Evolutionary conservation across 2,113 vertebrate genomes (phyloP), one percentile per base, ranked within the genome.

Genomic region (Hippocampus zosterae): DNA sequence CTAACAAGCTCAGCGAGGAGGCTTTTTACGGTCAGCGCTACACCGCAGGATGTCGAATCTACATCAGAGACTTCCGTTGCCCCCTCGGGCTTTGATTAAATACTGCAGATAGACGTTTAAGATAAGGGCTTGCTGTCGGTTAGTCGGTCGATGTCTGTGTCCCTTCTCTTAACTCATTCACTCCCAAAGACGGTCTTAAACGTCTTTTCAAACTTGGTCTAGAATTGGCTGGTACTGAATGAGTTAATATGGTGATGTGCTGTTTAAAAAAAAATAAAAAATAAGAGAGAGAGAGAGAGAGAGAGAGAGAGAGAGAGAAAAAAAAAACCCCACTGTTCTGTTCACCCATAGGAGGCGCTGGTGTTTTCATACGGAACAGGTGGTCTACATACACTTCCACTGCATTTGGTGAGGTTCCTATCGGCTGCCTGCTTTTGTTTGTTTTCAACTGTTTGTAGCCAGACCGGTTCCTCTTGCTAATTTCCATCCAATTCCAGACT

Each of bases 271-370:
- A 23, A 48, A 48, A 53, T 12, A 11, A 55, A n/a, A n/a, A n/a
- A n/a, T n/a, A n/a, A 55, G n/a, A 50, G 8, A 50, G 19, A 50
- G 18, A 50, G 19, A 33, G 8, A 18, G n/a, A 50, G 8, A 50
- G 19, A 50, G 18, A 50, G 19, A 55, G n/a, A 50, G 8, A 50
- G 19, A 50, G 18, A 50, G 19, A 33, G 8, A 18, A 3, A 8
- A 7, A 89, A 90, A 91, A 82, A 84, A n/a, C n/a, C n/a, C 76
- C 83, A 84, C 92, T 87, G 89, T 90, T 92, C 82, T 92, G 88
- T 92, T 89, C 90, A 92, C 91, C 89, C 84, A 81, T 92, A 93
- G 92, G 92, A 93, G 91, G 91, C 89, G 89, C 91, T 92, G 85
- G 88, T 91, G 89, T 91, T 91, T 90, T 92, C 91, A 86, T 91